phyloP scores from a whole-genome alignment of 2,797 vertebrate species.

The Cossypha polioptera region DNA sequence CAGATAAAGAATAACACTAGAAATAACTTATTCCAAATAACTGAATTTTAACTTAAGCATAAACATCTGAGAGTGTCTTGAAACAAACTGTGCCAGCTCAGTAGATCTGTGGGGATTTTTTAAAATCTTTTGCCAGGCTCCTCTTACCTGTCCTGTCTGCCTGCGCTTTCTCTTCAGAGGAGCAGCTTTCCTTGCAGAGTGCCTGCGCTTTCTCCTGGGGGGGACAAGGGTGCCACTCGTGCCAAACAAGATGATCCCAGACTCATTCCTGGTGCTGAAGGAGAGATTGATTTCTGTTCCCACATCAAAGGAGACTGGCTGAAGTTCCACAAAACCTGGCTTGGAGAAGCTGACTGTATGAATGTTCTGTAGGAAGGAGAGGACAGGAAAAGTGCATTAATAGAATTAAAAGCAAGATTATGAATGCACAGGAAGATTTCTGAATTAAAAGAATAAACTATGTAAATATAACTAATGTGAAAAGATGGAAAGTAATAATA shows the following conservation, averaged over 20 bases:
- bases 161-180: conserved; percentile 78
- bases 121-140: neutral
- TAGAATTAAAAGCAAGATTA: neutral
- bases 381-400: neutral
- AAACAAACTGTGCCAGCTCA: neutral
- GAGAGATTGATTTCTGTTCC: conserved; percentile 94
- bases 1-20: neutral
- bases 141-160: conserved; percentile 71
- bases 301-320: conserved; percentile 77
- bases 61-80: neutral
- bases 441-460: neutral
- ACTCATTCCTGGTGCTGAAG: conserved; percentile 92
- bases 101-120: neutral
- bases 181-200: conserved; percentile 15
- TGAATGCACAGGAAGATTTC: neutral
- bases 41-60: neutral
- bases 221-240: conserved; percentile 70
- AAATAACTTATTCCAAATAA: neutral
- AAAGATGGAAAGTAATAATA: neutral
- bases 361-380: conserved; percentile 82
- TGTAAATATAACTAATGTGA: neutral
- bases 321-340: conserved; percentile 89
- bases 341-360: conserved; percentile 91
- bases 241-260: conserved; percentile 89
- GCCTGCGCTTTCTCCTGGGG: conserved; percentile 79